Percentiles rank a stretch among this genome's conserved stretches.
These are phyloP conservation scores for Halcyon badia DNA, from an alignment of 2,797 vertebrate species.

Conservation along the genomic window DNA sequence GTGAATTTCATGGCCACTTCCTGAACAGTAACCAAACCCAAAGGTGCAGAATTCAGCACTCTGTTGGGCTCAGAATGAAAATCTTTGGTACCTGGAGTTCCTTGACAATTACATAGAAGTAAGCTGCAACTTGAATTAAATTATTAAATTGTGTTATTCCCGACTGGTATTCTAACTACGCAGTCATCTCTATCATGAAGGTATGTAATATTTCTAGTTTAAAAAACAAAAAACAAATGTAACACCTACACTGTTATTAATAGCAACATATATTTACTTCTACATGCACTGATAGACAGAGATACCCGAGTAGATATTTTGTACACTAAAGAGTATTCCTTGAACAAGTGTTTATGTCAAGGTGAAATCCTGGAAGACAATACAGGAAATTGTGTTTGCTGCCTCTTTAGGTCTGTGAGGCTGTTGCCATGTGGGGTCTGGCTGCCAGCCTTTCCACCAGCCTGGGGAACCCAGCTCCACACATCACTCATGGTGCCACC, in stretches of 20 bases:
- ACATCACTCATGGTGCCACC: accelerated
- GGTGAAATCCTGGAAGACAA: neutral
- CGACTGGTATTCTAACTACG: neutral
- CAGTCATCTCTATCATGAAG: neutral
- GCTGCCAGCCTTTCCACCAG: neutral
- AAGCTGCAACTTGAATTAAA: neutral
- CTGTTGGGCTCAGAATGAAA: neutral
- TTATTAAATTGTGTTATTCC: neutral
- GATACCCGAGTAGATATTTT: neutral
- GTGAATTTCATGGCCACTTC: neutral
- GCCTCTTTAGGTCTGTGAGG: neutral
- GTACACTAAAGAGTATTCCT: neutral
- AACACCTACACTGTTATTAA: neutral
- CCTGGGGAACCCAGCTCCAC: neutral
- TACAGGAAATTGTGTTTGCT: neutral
- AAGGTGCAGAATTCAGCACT: neutral
- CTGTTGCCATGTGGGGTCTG: neutral
- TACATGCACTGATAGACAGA: neutral
- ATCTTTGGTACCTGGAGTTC: neutral
- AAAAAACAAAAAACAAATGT: neutral
- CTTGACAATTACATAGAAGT: neutral
- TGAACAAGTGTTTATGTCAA: neutral
- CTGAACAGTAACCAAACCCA: neutral
- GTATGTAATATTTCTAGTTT: neutral
- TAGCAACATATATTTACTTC: neutral